A percentile compares a stretch with the other conserved stretches of the same genome.
phyloP scores from a whole-genome alignment of 2,888 invertebrate genomes.

The Chaitophorus viminalis region DNA sequence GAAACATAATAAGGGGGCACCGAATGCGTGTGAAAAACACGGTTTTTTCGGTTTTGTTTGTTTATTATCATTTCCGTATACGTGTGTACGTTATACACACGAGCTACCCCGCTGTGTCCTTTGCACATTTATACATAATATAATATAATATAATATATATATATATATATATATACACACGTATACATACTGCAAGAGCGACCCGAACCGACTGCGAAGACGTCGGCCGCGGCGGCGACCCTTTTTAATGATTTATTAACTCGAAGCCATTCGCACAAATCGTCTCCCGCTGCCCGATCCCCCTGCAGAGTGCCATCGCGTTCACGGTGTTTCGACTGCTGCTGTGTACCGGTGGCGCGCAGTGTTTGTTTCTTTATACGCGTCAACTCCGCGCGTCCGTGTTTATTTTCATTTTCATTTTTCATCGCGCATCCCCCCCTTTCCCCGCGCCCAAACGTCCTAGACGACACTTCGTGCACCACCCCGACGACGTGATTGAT shows the following conservation, averaged over 20 bases:
- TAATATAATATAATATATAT: too few relatives aligned
- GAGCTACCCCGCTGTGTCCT: too few relatives aligned
- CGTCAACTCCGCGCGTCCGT: neutral
- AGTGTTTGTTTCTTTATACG: neutral
- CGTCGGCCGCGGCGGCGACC: neutral
- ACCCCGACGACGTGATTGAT: slow-evolving; percentile 32
- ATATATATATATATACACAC: too few relatives aligned
- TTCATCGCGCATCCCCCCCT: neutral
- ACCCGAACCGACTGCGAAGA: neutral
- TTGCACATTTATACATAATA: too few relatives aligned
- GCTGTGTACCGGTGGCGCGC: neutral
- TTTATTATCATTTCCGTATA: too few relatives aligned
- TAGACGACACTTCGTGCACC: neutral
- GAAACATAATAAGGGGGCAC: too few relatives aligned
- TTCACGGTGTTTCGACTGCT: neutral
- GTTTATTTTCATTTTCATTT: slow-evolving; percentile 52
- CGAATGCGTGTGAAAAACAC: neutral
- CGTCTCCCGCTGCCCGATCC: neutral
- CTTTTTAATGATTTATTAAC: slow-evolving; percentile 42
- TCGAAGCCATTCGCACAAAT: neutral
- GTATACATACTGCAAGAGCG: too few relatives aligned
- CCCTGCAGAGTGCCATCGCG: neutral
- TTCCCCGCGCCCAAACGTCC: neutral
- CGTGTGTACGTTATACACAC: too few relatives aligned
- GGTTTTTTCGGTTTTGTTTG: slow-evolving; percentile 8